Conservation (phyloP, 1,140 invertebrate species). For the Sycophila sp. region DNA sequence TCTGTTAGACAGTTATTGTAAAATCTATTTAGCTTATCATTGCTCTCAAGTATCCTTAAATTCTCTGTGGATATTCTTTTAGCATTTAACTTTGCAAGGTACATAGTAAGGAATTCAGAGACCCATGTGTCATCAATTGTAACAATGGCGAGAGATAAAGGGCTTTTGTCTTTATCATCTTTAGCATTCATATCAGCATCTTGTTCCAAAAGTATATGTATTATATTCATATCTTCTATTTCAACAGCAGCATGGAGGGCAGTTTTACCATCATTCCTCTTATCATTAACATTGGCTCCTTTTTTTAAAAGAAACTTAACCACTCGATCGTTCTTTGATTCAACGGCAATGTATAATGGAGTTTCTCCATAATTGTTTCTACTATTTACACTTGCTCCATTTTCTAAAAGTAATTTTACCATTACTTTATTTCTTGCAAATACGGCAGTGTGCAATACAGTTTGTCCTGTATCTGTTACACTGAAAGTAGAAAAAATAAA, state of each 20-base stretch:
- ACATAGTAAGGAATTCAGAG: constrained; percentile 13
- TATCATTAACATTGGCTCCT: constrained; percentile 36
- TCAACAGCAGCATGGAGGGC: constrained; percentile 66
- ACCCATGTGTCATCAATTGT: constrained; percentile 3
- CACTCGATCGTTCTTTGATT: constrained; percentile 37
- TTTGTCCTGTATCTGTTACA: constrained; percentile 15
- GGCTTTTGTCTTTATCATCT: constrained; percentile 64
- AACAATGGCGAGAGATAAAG: constrained; percentile 36
- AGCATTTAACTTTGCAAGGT: not conserved
- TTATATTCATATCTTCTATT: constrained; percentile 64
- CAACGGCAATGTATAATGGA: constrained; percentile 43
- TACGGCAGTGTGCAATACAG: constrained; percentile 25
- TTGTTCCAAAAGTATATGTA: constrained; percentile 52
- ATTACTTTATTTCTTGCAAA: constrained; percentile 30
- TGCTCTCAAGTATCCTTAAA: not conserved
- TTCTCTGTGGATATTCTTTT: constrained; percentile 19
- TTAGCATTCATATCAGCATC: constrained; percentile 64
- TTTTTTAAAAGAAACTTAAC: constrained; percentile 42
- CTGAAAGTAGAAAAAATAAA: constrained; percentile 60
- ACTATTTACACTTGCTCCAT: constrained; percentile 55
- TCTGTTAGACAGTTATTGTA: constrained; percentile 11
- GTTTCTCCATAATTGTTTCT: constrained; percentile 30
- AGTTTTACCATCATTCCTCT: constrained; percentile 49
- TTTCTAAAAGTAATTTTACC: constrained; percentile 32
- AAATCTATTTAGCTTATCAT: constrained; percentile 12